phyloP scores from a whole-genome alignment of 2,888 invertebrate species.

The Microplitis deprimator region DNA sequence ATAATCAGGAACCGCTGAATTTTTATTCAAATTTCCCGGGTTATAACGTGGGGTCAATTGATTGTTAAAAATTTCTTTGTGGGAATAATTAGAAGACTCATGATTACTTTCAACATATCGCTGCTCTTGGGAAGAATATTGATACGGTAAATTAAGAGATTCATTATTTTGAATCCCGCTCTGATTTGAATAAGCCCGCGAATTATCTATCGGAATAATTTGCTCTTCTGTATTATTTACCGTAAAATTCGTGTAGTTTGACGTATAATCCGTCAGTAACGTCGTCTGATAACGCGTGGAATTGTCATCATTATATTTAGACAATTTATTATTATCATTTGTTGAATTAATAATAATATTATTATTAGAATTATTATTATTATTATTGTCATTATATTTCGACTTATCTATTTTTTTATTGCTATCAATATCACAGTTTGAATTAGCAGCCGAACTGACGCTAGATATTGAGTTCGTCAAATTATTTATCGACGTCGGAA shows the following conservation, averaged over 20 bases:
- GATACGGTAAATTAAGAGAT: neutral
- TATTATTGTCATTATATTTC: slow-evolving; percentile 11
- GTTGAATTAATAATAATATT: slow-evolving; percentile 25
- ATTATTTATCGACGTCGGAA: slow-evolving; percentile 37
- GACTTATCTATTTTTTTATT: neutral
- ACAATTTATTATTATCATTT: slow-evolving; percentile 39
- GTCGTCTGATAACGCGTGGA: slow-evolving; percentile 51
- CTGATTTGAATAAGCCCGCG: slow-evolving; percentile 40
- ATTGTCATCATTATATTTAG: slow-evolving; percentile 49
- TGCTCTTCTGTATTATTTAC: slow-evolving; percentile 24
- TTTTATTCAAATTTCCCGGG: neutral
- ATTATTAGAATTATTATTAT: slow-evolving; percentile 23
- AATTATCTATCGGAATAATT: slow-evolving; percentile 27
- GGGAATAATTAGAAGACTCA: neutral
- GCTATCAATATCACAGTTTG: slow-evolving; percentile 2
- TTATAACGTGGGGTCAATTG: neutral
- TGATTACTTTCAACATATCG: neutral
- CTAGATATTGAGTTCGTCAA: slow-evolving; percentile 39
- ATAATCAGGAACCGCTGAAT: neutral
- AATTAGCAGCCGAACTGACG: neutral
- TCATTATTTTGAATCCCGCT: slow-evolving; percentile 29
- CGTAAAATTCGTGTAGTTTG: slow-evolving; percentile 54
- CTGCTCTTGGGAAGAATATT: neutral
- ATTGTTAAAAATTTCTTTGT: neutral
- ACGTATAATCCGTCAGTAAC: slow-evolving; percentile 56